Percentiles rank a stretch among this genome's conserved stretches.
Conservation (phyloP, 2,113 vertebrate species). For the Ageneiosus marmoratus region DNA sequence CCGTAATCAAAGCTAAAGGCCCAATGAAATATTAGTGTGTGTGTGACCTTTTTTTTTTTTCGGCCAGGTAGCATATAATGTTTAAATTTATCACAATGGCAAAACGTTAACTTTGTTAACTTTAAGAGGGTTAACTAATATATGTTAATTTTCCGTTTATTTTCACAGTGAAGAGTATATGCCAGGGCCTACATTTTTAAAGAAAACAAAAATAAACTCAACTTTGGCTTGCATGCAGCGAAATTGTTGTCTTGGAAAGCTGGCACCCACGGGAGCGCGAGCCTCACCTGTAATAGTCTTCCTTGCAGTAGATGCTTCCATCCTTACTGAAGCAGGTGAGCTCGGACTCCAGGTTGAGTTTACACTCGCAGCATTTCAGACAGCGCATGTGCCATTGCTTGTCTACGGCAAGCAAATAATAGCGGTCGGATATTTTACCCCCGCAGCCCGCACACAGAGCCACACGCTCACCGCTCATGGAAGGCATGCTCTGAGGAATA, state of each 20-base stretch:
- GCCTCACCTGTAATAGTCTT: slow-evolving; percentile 95
- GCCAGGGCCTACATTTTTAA: background rate
- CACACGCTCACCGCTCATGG: slow-evolving; percentile 88
- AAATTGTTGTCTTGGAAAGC: background rate
- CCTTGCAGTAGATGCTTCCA: slow-evolving; percentile 98
- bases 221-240: background rate
- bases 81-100: background rate
- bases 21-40: no score
- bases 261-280: background rate
- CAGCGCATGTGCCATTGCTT: slow-evolving; percentile 99
- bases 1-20: no score
- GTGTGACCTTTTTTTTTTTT: no score
- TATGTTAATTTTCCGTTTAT: background rate
- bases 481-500: slow-evolving; percentile 83
- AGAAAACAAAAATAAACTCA: background rate
- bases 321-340: slow-evolving; percentile 99
- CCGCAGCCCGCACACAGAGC: slow-evolving; percentile 96
- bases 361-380: slow-evolving; percentile 96
- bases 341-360: slow-evolving; percentile 97
- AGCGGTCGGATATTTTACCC: slow-evolving; percentile 95
- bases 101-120: background rate
- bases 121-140: background rate
- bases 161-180: background rate
- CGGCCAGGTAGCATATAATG: no score
- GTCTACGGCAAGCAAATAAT: slow-evolving; percentile 97